Evolutionary conservation across 2,113 vertebrate genomes (phyloP).

Genomic region (Turnix velox): DNA sequence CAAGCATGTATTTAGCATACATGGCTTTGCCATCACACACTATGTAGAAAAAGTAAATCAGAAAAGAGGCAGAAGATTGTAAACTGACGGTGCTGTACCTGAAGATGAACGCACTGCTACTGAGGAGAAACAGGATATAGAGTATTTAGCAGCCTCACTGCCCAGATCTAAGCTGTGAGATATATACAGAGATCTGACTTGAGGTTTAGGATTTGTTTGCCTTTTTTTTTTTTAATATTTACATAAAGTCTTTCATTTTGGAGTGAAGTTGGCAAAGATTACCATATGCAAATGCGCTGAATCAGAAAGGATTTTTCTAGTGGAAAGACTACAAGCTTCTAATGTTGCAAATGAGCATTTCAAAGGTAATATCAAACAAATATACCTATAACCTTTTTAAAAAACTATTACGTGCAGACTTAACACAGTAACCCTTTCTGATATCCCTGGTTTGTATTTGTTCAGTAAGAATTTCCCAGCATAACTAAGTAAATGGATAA

Average conservation of each 20-base stretch:
- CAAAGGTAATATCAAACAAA: background rate
- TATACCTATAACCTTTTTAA: background rate
- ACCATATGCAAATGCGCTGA: conserved; percentile 21
- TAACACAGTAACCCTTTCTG: background rate
- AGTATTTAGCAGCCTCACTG: conserved; percentile 79
- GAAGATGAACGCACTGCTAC: conserved; percentile 85
- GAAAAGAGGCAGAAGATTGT: conserved; percentile 56
- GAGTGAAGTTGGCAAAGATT: conserved; percentile 20
- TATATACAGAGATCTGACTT: conserved; percentile 58
- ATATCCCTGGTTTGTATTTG: background rate
- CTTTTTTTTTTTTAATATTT: background rate
- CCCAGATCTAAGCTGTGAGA: conserved; percentile 70
- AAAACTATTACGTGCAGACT: background rate
- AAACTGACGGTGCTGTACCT: conserved; percentile 53
- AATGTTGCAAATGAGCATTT: background rate
- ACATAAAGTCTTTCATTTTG: conserved; percentile 29
- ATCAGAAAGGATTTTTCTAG: background rate
- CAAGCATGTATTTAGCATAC: background rate
- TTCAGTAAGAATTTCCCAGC: background rate
- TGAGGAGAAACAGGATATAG: conserved; percentile 86
- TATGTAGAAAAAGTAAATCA: conserved; percentile 43
- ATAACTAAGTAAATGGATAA: no score
- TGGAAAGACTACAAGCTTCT: background rate
- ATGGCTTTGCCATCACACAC: conserved; percentile 25
- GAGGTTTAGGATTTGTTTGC: background rate